Conservation (phyloP, 2,888 invertebrate species). For the Drosophila niveifrons region DNA sequence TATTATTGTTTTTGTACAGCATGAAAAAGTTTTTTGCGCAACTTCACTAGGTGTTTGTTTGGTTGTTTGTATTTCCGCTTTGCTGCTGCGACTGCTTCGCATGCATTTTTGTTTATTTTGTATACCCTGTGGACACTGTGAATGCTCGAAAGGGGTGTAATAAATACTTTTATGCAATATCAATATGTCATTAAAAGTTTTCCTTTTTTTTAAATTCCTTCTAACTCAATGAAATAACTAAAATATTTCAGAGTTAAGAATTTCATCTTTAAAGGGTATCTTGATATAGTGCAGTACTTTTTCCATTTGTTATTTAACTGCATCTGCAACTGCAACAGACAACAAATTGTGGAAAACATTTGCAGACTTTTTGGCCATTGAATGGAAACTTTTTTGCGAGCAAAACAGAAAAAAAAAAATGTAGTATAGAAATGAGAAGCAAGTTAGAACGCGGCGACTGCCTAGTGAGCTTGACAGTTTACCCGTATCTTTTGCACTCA, state of each 20-base stretch:
- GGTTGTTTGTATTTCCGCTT: constrained; percentile 18
- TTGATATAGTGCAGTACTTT: too few species aligned
- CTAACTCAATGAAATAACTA: background rate
- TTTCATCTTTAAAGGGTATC: too few species aligned
- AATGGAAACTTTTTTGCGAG: background rate
- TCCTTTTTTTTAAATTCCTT: constrained; percentile 4
- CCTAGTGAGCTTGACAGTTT: background rate
- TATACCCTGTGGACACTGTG: background rate
- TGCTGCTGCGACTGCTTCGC: constrained; percentile 21
- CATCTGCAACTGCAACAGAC: constrained; percentile 49
- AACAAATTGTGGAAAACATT: constrained; percentile 61
- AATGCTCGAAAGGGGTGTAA: background rate
- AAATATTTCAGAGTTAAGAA: too few species aligned
- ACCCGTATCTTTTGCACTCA: background rate
- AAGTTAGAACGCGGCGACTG: background rate
- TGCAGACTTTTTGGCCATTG: constrained; percentile 63
- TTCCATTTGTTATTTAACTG: background rate
- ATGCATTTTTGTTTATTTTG: constrained; percentile 43
- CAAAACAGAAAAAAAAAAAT: background rate
- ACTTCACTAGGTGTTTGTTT: constrained; percentile 16
- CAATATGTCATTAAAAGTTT: background rate
- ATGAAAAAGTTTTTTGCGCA: constrained; percentile 46
- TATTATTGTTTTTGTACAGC: constrained; percentile 18
- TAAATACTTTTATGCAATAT: too few species aligned
- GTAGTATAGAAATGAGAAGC: background rate